Base-by-base conservation (phyloP, 2,797 vertebrate genomes). In the Erethizon dorsatum region DNA sequence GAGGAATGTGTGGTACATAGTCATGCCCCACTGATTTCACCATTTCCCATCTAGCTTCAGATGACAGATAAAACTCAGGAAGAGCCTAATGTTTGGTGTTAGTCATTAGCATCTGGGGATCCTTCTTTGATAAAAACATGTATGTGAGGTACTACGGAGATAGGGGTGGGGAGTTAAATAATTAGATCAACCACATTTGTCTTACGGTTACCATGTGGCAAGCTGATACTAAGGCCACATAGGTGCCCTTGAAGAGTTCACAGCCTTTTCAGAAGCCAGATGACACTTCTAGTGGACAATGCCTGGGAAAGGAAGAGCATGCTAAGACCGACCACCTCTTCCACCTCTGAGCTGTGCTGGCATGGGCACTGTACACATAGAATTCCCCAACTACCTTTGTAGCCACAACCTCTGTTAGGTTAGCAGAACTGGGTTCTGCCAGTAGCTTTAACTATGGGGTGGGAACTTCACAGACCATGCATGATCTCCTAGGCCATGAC, bases 281-380 rank as follows among this genome's bases (percentile, higher is more conserved):
- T 63, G 69, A 71, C 20, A 45, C 61, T 57, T 52, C 20, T 13
- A 28, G 54, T 33, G 17, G 26, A 8, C 31, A 26, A 9, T 28
- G 54, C 24, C 63, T 77, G 8, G 75, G 0, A 11, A 86, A 83
- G 82, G 37, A 50, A 47, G 87, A n/a, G 24, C 5, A 2, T 10
- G 1, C 50, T 47, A 2, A 69, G 57, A 80, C 1, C 12, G 33
- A 33, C 47, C 18, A 11, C 10, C 26, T 59, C 20, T 54, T 59
- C 61, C 2, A 1, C 33, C 37, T 73, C 47, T 37, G 59, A 33
- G 17, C 2, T 59, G 24, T 52, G 50, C 75, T n/a, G 37, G 15
- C 1, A 1, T 0, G 15, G 31, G 11, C 3, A 0, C 50, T 13
- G 28, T 13, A 15, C 1, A 22, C 50, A 20, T 0, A 57, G 59